Percentiles rank a stretch among this genome's conserved stretches.
These are phyloP conservation scores for Eumacrocentrus americanus DNA, from an alignment of 2,888 invertebrate species.

Conservation along the genomic window DNA sequence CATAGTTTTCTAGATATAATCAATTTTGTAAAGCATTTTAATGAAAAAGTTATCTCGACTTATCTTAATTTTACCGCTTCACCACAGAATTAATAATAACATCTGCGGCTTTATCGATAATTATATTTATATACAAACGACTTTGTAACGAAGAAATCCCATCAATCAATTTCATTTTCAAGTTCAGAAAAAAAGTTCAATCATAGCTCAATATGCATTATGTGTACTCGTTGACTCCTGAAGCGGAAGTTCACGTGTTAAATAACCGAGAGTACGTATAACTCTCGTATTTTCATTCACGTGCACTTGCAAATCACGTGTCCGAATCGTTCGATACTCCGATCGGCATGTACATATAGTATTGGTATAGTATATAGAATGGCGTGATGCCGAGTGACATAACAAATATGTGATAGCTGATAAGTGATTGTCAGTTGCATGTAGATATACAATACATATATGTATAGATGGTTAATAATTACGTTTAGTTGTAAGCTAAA, in stretches of 20 bases:
- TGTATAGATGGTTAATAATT: too few relatives aligned
- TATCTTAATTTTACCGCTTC: too few relatives aligned
- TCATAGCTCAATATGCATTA: neutral
- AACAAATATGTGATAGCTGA: neutral
- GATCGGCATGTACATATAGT: neutral
- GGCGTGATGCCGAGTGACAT: conserved; percentile 6
- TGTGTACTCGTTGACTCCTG: neutral
- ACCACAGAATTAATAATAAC: too few relatives aligned
- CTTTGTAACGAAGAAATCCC: too few relatives aligned
- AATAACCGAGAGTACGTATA: neutral
- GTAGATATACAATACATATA: conserved; percentile 13
- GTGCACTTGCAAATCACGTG: conserved; percentile 2
- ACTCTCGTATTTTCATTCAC: neutral
- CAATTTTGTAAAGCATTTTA: too few relatives aligned
- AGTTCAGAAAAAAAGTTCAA: neutral
- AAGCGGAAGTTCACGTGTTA: neutral
- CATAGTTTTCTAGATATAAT: too few relatives aligned
- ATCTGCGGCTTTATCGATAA: too few relatives aligned
- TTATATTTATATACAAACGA: neutral
- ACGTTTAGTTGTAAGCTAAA: too few relatives aligned
- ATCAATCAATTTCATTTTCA: neutral
- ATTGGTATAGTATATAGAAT: neutral
- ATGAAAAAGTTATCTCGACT: too few relatives aligned
- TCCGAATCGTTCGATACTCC: neutral
- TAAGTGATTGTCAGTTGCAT: neutral